Percentiles rank a stretch among this genome's conserved stretches.
These are phyloP conservation scores for Poeciliopsis turneri DNA, from an alignment of 2,797 vertebrate species.

Conservation along the genomic window DNA sequence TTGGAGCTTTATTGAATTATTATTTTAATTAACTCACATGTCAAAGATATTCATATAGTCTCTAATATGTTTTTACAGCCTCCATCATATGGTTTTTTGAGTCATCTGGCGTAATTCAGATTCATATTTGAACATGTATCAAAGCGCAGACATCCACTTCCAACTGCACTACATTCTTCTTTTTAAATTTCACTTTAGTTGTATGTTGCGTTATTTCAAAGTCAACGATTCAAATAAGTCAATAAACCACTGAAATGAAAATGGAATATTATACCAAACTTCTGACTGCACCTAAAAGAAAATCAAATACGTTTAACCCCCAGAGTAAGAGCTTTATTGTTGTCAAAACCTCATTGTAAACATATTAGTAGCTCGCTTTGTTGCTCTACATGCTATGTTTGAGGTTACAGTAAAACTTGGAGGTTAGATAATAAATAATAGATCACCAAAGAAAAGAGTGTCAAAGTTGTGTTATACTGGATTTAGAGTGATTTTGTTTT, in stretches of 20 bases:
- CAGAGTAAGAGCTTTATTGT: background rate
- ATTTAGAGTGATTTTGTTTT: background rate
- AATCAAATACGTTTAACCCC: background rate
- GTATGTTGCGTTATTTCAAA: too few relatives aligned
- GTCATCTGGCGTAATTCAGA: background rate
- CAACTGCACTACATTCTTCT: background rate
- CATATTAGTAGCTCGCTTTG: slow-evolving; percentile 13
- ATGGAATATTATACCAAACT: background rate
- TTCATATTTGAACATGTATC: background rate
- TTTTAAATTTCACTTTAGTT: background rate
- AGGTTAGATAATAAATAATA: background rate
- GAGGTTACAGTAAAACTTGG: slow-evolving; percentile 9
- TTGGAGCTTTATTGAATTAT: background rate
- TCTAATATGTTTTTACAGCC: background rate
- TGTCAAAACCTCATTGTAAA: background rate
- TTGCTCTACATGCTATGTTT: slow-evolving; percentile 5
- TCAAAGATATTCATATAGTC: background rate
- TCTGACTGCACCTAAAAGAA: background rate
- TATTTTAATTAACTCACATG: background rate
- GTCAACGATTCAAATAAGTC: background rate
- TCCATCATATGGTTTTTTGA: background rate
- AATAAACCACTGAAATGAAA: background rate
- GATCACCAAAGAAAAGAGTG: background rate
- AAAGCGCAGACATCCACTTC: too few relatives aligned
- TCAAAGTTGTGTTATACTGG: background rate